Evolutionary conservation across 1,140 invertebrate genomes (phyloP).

Genomic region (Neodiprion lecontei): DNA sequence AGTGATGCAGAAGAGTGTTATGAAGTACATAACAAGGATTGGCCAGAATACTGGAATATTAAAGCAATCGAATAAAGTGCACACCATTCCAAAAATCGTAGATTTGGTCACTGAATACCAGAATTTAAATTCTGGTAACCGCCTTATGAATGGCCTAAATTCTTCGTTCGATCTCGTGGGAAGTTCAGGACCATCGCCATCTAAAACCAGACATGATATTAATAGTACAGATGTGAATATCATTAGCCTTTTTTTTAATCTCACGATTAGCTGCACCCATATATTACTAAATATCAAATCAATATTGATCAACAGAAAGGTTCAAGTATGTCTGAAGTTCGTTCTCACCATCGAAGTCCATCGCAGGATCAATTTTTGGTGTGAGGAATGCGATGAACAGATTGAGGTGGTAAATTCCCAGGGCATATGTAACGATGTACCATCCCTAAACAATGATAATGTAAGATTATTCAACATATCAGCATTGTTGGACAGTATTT

Average conservation of each 20-base stretch:
- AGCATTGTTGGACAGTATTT: too few relatives aligned
- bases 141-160: constrained; percentile 97
- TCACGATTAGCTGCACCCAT: not conserved
- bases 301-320: constrained; percentile 13
- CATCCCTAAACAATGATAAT: constrained; percentile 82
- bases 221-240: not conserved
- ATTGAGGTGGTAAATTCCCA: constrained; percentile 99
- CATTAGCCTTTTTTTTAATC: not conserved
- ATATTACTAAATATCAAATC: constrained; percentile 21
- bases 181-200: constrained; percentile 89
- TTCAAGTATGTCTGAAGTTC: constrained; percentile 13
- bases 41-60: constrained; percentile 99
- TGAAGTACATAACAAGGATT: constrained; percentile 99
- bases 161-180: constrained; percentile 96
- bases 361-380: constrained; percentile 97
- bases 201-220: constrained; percentile 39
- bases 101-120: constrained; percentile 98
- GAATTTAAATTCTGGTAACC: constrained; percentile 99
- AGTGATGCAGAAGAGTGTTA: constrained; percentile 96
- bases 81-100: constrained; percentile 88
- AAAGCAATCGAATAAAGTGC: constrained; percentile 97
- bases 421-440: constrained; percentile 98
- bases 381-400: constrained; percentile 99
- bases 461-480: not conserved
- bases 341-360: constrained; percentile 86